A percentile compares a stretch with the other conserved stretches of the same genome.
Conservation (phyloP, 2,113 vertebrate species). For the Aegotheles bennettii region DNA sequence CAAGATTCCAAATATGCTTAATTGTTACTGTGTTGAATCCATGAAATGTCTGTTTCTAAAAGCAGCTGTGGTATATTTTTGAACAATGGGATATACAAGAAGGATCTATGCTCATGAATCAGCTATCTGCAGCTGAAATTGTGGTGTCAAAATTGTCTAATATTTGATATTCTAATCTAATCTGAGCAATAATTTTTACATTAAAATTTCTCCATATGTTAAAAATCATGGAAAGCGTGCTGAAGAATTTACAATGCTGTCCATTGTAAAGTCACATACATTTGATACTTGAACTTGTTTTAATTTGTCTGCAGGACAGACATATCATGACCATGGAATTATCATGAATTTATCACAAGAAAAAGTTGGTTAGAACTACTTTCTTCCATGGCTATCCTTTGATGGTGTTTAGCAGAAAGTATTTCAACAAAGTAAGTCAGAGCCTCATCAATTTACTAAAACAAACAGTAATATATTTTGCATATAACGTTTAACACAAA, state of each 20-base stretch:
- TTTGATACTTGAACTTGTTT: background rate
- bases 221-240: background rate
- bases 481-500: background rate
- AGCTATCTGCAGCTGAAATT: background rate
- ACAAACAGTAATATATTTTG: background rate
- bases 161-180: background rate
- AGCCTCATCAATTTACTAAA: background rate
- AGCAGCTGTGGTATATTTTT: background rate
- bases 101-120: background rate
- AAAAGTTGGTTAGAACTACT: background rate
- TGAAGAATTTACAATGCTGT: background rate
- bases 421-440: background rate
- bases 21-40: background rate
- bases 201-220: background rate
- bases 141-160: background rate
- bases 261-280: background rate
- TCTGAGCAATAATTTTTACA: background rate
- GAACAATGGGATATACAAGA: background rate
- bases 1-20: background rate
- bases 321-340: background rate
- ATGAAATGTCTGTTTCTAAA: background rate
- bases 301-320: background rate
- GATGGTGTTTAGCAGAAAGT: background rate
- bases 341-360: background rate
- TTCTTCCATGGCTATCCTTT: background rate